phyloP scores from a whole-genome alignment of 2,113 vertebrate species.

The Gopherus flavomarginatus region DNA sequence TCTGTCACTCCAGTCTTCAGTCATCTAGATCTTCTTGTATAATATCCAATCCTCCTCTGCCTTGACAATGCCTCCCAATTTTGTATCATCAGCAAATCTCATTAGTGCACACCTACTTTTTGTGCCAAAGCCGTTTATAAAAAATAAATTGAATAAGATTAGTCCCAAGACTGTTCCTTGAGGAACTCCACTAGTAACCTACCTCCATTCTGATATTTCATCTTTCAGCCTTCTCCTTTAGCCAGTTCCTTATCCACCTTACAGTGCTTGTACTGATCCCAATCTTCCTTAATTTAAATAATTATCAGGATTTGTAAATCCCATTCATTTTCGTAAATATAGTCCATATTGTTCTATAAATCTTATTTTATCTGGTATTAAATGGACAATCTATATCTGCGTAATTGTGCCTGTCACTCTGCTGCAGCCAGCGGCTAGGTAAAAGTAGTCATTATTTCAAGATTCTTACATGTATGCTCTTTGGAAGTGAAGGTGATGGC shows the following conservation, averaged over 20 bases:
- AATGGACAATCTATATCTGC: background rate
- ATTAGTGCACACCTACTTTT: background rate
- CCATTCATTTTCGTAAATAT: background rate
- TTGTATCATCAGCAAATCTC: background rate
- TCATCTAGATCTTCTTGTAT: too few relatives aligned
- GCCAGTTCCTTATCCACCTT: background rate
- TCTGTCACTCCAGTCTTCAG: too few relatives aligned
- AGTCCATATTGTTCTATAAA: background rate
- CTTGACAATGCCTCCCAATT: background rate
- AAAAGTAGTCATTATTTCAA: background rate
- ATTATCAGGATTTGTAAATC: background rate
- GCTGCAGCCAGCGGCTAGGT: background rate
- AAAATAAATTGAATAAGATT: background rate
- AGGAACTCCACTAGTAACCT: background rate
- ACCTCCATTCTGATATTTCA: background rate
- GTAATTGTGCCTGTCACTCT: background rate
- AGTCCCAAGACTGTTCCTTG: background rate
- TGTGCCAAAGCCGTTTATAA: background rate
- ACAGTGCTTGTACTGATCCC: background rate
- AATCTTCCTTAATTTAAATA: background rate
- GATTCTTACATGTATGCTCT: accelerated
- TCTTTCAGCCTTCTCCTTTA: background rate
- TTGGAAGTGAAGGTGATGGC: background rate
- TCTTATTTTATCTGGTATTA: background rate
- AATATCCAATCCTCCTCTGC: background rate